Percentiles rank a stretch among this genome's conserved stretches.
These are phyloP conservation scores for Drosophila antonietae DNA, from an alignment of 2,888 invertebrate genomes.

Conservation along the genomic window DNA sequence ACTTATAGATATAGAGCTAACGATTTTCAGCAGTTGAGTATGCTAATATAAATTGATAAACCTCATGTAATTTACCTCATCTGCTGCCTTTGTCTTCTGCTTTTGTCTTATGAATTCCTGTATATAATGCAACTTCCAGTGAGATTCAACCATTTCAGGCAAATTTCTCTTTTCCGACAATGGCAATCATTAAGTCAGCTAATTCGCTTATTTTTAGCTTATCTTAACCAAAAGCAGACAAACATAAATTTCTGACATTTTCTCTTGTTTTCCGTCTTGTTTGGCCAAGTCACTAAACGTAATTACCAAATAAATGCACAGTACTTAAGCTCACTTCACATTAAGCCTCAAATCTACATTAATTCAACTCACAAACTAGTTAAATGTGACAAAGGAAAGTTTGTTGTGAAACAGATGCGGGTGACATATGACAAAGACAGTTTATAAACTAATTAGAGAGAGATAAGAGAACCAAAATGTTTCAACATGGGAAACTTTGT, in stretches of 20 bases:
- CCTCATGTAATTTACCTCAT: too few relatives aligned
- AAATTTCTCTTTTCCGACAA: background rate
- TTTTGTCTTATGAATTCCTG: too few relatives aligned
- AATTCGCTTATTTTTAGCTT: background rate
- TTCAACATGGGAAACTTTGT: conserved; percentile 4
- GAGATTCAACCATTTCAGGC: background rate
- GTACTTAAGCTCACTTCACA: background rate
- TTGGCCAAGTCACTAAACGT: background rate
- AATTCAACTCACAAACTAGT: conserved; percentile 10
- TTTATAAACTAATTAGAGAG: conserved; percentile 13
- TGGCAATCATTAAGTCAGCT: background rate
- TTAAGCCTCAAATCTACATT: background rate
- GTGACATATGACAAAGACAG: background rate
- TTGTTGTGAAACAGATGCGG: background rate
- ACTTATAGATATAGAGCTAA: too few relatives aligned
- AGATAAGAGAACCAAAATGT: conserved; percentile 1
- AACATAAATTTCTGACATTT: background rate
- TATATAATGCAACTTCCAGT: background rate
- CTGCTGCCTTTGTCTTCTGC: too few relatives aligned
- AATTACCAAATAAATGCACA: background rate
- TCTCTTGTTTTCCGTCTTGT: background rate
- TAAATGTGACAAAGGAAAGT: conserved; percentile 6
- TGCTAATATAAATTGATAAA: too few relatives aligned
- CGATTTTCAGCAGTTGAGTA: too few relatives aligned
- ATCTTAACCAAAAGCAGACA: background rate